Conservation (phyloP, 64 coral and sea anemone genomes). For the Stichodactyla helianthus region DNA sequence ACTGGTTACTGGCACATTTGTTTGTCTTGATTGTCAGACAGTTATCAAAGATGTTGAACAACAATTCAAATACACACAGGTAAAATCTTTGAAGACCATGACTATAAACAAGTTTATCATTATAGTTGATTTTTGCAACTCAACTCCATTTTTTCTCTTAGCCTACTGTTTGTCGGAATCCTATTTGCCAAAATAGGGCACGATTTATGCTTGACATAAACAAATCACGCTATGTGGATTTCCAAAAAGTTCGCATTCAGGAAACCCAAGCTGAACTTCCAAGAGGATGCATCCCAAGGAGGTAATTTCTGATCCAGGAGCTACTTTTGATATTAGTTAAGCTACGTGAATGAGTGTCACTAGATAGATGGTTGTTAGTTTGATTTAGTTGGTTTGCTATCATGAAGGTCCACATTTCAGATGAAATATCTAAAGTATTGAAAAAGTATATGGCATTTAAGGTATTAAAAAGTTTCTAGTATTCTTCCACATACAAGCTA, state of each 20-base stretch:
- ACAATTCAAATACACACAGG: conserved; percentile 99
- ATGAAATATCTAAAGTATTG: too few relatives aligned
- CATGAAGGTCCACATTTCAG: too few relatives aligned
- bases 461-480: too few relatives aligned
- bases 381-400: too few relatives aligned
- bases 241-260: conserved; percentile 97
- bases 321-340: too few relatives aligned
- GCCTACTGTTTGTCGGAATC: conserved; percentile 96
- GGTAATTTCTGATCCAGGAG: conserved; percentile 17
- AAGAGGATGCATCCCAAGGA: conserved; percentile 93
- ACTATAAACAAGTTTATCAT: too few relatives aligned
- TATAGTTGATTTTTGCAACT: neutral
- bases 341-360: too few relatives aligned
- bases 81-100: neutral
- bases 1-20: conserved; percentile 86
- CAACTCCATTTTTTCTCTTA: conserved; percentile 19
- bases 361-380: too few relatives aligned
- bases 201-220: conserved; percentile 97
- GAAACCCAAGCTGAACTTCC: conserved; percentile 98
- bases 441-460: too few relatives aligned
- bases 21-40: conserved; percentile 97
- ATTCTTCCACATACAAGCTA: too few relatives aligned
- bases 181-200: conserved; percentile 94
- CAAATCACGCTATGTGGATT: conserved; percentile 98
- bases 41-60: conserved; percentile 99